Conservation (phyloP, 2,888 invertebrate genomes). For the Dyspetes luteomarginatus region DNA sequence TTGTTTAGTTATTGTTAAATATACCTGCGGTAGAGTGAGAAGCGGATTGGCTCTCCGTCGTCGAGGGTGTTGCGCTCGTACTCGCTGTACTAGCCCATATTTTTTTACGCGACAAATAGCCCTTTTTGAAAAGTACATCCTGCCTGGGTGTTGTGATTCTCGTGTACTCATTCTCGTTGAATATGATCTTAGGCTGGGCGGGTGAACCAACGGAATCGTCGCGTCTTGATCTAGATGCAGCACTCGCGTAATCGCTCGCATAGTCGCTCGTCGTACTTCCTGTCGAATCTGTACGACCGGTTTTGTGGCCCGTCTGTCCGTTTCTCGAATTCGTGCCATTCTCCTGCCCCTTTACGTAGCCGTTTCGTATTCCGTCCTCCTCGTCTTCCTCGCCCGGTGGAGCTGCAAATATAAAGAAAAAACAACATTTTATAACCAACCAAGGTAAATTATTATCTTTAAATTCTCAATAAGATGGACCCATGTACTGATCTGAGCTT, state of each 20-base stretch:
- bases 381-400: slow-evolving; percentile 82
- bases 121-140: slow-evolving; percentile 89
- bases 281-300: slow-evolving; percentile 69
- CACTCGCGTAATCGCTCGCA: slow-evolving; percentile 74
- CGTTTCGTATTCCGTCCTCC: slow-evolving; percentile 77
- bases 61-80: slow-evolving; percentile 82
- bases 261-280: slow-evolving; percentile 70
- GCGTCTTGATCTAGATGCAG: slow-evolving; percentile 68
- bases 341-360: slow-evolving; percentile 75
- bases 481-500: too few relatives aligned
- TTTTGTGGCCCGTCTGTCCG: slow-evolving; percentile 68
- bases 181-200: slow-evolving; percentile 84
- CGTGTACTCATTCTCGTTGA: slow-evolving; percentile 88
- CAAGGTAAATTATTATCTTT: neutral
- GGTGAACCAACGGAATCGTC: slow-evolving; percentile 74
- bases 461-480: too few relatives aligned
- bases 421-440: neutral
- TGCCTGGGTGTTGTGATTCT: slow-evolving; percentile 89
- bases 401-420: slow-evolving; percentile 71
- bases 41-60: slow-evolving; percentile 82
- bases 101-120: slow-evolving; percentile 86
- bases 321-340: slow-evolving; percentile 70
- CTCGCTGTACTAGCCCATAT: slow-evolving; percentile 80
- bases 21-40: slow-evolving; percentile 83
- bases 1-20: neutral